These are phyloP conservation scores for Rattus norvegicus DNA, from an alignment of 2,113 vertebrate genomes.

Conservation along the genomic window DNA sequence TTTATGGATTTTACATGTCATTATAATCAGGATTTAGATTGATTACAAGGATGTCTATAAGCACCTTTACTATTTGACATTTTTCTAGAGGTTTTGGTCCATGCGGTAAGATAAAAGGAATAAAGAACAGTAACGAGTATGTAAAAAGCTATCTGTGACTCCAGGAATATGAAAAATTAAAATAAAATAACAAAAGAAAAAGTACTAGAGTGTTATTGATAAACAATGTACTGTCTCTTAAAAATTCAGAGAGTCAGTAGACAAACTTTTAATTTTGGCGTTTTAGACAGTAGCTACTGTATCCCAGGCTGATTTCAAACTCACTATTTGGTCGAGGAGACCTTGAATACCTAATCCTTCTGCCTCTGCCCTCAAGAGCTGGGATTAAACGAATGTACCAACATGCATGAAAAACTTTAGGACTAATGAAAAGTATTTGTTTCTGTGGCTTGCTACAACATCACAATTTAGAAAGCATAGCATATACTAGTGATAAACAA, in stretches of 20 bases:
- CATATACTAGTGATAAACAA: background rate
- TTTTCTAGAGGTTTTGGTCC: conserved; percentile 23
- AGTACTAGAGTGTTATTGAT: background rate
- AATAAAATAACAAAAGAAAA: background rate
- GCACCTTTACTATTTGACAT: background rate
- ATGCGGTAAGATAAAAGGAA: background rate
- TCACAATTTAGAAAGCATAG: conserved; percentile 9
- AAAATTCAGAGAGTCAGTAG: conserved; percentile 18
- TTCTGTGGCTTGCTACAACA: background rate
- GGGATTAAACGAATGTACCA: background rate
- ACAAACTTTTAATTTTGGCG: background rate
- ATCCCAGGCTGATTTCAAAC: background rate
- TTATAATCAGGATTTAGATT: conserved; percentile 4
- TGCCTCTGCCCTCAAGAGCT: background rate
- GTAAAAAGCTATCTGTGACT: background rate
- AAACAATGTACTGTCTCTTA: background rate
- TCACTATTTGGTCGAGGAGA: background rate
- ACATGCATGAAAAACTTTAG: background rate
- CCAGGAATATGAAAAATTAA: background rate
- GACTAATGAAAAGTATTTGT: conserved; percentile 7
- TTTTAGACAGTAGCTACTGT: background rate
- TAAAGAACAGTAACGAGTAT: background rate
- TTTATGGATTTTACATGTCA: too few relatives aligned
- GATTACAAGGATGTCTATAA: background rate
- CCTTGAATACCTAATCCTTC: background rate